Base-by-base conservation (phyloP, 1,140 invertebrate genomes). In the Heliothis virescens region DNA sequence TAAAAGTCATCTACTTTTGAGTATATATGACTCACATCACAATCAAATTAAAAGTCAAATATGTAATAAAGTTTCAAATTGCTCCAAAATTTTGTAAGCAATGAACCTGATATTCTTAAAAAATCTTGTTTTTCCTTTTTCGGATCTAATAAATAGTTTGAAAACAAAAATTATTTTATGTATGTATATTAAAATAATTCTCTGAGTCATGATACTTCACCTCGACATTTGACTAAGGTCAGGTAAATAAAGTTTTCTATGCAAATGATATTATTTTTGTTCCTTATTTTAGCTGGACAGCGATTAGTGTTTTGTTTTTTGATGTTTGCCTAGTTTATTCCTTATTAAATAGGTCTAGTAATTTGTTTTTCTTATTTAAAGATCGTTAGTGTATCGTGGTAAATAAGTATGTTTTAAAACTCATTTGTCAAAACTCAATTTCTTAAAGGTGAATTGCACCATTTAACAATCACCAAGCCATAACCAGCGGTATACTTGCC, bases 161-260 rank as follows among this genome's bases (percentile, higher is more conserved):
- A 62, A 13, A 13, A 15, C 0, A 41, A 63, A 15, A 41, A 63
- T 10, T 34, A 16, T 63, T n/a, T 5, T 63, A n/a, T 63, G 7
- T 63, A 16, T 15, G 67, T 34, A 50, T 53, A 74, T 29, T 48
- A 41, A 50, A 18, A 50, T 16, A 13, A 26, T 26, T 9, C 7
- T 63, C 63, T 73, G 80, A 78, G 12, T 81, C 74, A 77, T 77
- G 52, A 80, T n/a, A n/a, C 48, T 67, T 53, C 69, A 71, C 80
- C 83, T 84, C 76, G 80, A 79, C 80, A 84, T 84, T 84, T 84
- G 15, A 47, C 48, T 71, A 82, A 84, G 80, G 80, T 82, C 47
- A 81, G 9, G 7, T 7, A 18, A 11, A 47, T 47, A 9, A 48
- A 41, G 12, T 50, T 50, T 67, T 67, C 47, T 50, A 67, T 67